Percentiles rank a stretch among this genome's conserved stretches.
These are phyloP conservation scores for Popillia japonica DNA, from an alignment of 1,140 invertebrate genomes.

Conservation along the genomic window DNA sequence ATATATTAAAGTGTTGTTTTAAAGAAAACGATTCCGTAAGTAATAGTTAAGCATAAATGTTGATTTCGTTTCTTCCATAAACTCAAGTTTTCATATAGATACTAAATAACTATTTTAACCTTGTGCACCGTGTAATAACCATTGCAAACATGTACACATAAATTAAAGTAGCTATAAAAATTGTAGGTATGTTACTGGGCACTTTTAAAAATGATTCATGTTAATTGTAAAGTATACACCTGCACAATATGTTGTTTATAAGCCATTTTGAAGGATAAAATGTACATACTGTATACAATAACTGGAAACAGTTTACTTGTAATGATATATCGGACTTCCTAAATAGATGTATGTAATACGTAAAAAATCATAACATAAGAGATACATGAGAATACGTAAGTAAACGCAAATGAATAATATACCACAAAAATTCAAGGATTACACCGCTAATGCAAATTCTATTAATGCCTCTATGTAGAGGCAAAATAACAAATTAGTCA, in stretches of 20 bases:
- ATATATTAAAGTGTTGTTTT: too few relatives aligned
- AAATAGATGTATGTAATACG: background rate
- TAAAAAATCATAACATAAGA: too few relatives aligned
- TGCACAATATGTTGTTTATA: background rate
- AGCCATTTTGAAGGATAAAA: background rate
- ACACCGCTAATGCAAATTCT: too few relatives aligned
- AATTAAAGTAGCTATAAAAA: background rate
- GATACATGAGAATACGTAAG: too few relatives aligned
- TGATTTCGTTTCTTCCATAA: background rate
- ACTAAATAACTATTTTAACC: slow-evolving; percentile 10
- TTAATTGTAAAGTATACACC: background rate
- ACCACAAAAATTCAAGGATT: too few relatives aligned
- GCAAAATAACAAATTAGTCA: too few relatives aligned
- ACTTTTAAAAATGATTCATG: background rate
- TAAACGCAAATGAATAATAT: too few relatives aligned
- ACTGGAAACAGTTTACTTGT: background rate
- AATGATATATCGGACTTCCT: background rate
- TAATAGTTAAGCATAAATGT: background rate
- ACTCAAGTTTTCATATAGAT: background rate
- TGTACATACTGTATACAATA: background rate
- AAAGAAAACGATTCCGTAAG: background rate
- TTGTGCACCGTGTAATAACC: background rate
- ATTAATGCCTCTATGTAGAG: too few relatives aligned
- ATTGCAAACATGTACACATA: background rate
- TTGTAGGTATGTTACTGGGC: background rate